Evolutionary conservation across 2,113 vertebrate genomes (phyloP).

Genomic region (Sclerurus mexicanus): DNA sequence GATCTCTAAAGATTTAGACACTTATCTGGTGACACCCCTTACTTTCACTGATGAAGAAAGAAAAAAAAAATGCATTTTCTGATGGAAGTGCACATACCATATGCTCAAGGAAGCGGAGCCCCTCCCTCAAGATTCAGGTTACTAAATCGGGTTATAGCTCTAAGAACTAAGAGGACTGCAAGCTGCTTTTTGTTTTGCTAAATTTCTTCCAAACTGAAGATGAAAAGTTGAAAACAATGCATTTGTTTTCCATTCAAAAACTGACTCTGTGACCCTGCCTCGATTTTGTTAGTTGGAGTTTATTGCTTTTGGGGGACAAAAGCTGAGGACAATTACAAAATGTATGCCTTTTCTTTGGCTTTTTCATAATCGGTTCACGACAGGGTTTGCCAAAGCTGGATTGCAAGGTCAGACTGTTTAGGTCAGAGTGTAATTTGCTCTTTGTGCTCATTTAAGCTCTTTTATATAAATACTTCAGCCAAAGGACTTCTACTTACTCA

Average conservation of each 20-base stretch:
- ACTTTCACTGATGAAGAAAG: conserved; percentile 22
- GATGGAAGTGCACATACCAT: conserved; percentile 58
- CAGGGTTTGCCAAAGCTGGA: not conserved
- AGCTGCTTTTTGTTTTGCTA: conserved; percentile 45
- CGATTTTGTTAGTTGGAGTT: not conserved
- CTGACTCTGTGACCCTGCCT: not conserved
- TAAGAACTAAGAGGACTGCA: conserved; percentile 26
- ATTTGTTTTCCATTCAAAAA: not conserved
- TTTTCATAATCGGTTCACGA: not conserved
- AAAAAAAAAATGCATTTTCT: conserved; percentile 27
- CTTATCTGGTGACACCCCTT: conserved; percentile 33
- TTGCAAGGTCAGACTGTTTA: not conserved
- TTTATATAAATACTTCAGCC: not conserved
- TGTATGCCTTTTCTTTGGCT: not conserved
- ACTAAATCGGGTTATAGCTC: not conserved
- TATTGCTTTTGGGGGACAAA: not conserved
- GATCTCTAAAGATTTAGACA: not conserved
- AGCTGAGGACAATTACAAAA: not conserved
- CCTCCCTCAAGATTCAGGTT: not conserved
- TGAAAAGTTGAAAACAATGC: not conserved
- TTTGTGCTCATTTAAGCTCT: not conserved
- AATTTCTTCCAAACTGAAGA: not conserved
- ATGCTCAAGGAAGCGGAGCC: conserved; percentile 20
- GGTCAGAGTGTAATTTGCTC: not conserved
- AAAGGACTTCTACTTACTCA: not conserved